Conservation (phyloP, 2,888 invertebrate species). For the Phymatocera aterrima region DNA sequence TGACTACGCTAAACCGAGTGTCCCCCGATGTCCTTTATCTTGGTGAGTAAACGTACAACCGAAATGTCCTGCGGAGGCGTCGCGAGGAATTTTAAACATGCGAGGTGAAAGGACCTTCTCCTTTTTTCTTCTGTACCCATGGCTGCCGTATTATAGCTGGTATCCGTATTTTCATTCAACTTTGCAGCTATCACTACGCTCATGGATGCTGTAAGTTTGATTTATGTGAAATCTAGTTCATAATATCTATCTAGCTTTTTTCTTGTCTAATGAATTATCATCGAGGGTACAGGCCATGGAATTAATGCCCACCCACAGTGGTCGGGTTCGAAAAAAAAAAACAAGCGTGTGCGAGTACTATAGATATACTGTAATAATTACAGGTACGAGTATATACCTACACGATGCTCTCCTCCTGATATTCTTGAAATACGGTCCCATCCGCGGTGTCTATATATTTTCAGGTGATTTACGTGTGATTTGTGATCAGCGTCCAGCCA, state of each 20-base stretch:
- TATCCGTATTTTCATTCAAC: neutral
- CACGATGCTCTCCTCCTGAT: no score
- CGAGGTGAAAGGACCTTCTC: neutral
- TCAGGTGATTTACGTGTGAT: constrained; percentile 17
- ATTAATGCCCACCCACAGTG: constrained; percentile 41
- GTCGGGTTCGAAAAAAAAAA: neutral
- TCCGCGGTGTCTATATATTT: neutral
- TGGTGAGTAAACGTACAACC: constrained; percentile 46
- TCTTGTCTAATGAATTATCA: constrained; percentile 14
- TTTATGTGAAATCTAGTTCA: neutral
- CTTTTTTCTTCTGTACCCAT: neutral
- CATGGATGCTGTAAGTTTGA: neutral
- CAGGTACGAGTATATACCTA: constrained; percentile 18
- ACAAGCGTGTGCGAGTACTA: constrained; percentile 10
- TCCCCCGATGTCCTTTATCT: constrained; percentile 50
- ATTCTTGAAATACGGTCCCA: neutral
- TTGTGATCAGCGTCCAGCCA: constrained; percentile 25
- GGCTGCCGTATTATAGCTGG: neutral
- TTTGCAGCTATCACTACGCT: neutral
- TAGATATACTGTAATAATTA: constrained; percentile 44
- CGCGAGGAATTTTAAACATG: constrained; percentile 50
- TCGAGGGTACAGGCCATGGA: neutral
- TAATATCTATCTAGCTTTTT: neutral
- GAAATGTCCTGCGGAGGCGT: constrained; percentile 47
- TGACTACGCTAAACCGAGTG: neutral